Percentiles rank a stretch among this genome's conserved stretches.
phyloP scores from a whole-genome alignment of 2,113 vertebrate genomes.

The Hyla sarda region DNA sequence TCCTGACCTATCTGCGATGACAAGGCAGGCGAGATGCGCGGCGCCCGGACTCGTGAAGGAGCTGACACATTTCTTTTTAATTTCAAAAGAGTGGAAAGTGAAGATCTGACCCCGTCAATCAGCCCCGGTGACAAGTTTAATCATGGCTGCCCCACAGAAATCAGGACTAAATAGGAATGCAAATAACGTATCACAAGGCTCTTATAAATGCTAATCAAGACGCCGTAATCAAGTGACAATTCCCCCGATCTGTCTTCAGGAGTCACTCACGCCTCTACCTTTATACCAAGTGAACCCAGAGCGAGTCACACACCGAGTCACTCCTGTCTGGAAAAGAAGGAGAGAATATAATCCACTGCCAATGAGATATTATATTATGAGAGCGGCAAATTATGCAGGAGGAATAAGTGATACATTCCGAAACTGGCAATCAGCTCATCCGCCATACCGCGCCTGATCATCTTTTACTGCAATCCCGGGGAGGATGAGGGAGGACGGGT shows the following conservation, averaged over 20 bases:
- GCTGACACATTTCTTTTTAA: conserved; percentile 93
- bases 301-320: neutral
- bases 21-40: conserved; percentile 85
- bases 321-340: neutral
- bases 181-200: conserved; percentile 97
- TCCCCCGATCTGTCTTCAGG: conserved; percentile 88
- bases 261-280: conserved; percentile 88
- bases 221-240: conserved; percentile 98
- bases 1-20: conserved; percentile 92
- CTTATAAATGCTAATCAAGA: conserved; percentile 99
- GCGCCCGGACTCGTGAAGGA: conserved; percentile 84
- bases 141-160: conserved; percentile 96
- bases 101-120: conserved; percentile 99
- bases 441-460: neutral
- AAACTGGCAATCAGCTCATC: neutral
- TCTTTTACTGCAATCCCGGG: too few relatives aligned
- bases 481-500: too few relatives aligned
- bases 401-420: neutral
- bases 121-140: conserved; percentile 98
- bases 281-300: conserved; percentile 74
- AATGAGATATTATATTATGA: neutral
- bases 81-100: conserved; percentile 94
- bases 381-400: neutral
- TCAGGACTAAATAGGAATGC: conserved; percentile 99
- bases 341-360: neutral